phyloP scores from a whole-genome alignment of 2,888 invertebrate species.

The Hedya salicella region DNA sequence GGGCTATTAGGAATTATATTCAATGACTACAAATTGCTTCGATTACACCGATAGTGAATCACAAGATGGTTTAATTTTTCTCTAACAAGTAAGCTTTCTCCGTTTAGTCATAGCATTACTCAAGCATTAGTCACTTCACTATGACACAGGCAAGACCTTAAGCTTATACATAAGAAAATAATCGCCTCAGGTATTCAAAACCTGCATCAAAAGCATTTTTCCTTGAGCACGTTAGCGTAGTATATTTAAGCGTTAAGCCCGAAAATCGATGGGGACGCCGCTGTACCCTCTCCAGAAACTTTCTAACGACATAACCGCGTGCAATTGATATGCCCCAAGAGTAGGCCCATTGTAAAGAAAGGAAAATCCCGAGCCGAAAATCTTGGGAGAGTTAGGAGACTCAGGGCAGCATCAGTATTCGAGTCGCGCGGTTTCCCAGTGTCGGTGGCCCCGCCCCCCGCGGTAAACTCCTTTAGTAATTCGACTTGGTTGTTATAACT shows the following conservation, averaged over 20 bases:
- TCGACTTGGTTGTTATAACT: constrained; percentile 85
- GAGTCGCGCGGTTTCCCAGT: constrained; percentile 65
- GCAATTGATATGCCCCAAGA: constrained; percentile 85
- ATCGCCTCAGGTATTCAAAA: constrained; percentile 23
- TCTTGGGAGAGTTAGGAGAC: constrained; percentile 81
- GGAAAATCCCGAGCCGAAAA: constrained; percentile 84
- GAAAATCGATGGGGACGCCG: constrained; percentile 77
- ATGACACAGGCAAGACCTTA: neutral
- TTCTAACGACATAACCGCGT: constrained; percentile 85
- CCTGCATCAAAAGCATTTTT: constrained; percentile 30
- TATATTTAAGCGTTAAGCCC: constrained; percentile 63
- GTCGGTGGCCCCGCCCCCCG: constrained; percentile 70
- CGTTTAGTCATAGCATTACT: neutral
- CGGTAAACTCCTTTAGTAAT: constrained; percentile 84
- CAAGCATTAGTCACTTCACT: constrained; percentile 4
- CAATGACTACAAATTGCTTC: too few species aligned
- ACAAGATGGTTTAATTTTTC: neutral
- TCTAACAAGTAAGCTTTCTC: neutral
- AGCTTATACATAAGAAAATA: constrained; percentile 3
- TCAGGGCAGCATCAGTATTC: constrained; percentile 79
- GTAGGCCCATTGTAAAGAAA: constrained; percentile 85
- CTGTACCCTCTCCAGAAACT: constrained; percentile 72
- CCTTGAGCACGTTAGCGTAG: constrained; percentile 32
- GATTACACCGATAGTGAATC: too few species aligned
- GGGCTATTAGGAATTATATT: too few species aligned